Conservation (phyloP, 2,113 vertebrate species). For the Mus pahari region DNA sequence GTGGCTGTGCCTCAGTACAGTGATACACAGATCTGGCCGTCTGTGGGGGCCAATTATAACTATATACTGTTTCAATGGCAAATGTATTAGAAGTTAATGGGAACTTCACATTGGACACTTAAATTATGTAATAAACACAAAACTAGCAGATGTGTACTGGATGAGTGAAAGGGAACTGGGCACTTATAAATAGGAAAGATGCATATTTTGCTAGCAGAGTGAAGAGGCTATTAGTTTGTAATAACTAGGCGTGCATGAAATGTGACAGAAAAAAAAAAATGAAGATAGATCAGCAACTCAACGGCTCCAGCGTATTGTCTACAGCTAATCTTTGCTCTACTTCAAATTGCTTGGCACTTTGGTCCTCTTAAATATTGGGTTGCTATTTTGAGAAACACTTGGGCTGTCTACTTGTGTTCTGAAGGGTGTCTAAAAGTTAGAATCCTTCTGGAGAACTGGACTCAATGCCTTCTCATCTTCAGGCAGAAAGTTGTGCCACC, state of each 20-base stretch:
- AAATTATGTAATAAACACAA: conserved; percentile 58
- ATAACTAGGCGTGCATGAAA: conserved; percentile 65
- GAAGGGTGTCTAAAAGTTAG: conserved; percentile 57
- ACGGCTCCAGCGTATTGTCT: conserved; percentile 24
- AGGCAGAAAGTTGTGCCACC: not conserved
- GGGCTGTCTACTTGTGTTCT: not conserved
- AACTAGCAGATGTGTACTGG: conserved; percentile 11
- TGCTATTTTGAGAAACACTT: conserved; percentile 38
- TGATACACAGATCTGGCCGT: not conserved
- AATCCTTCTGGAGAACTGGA: not conserved
- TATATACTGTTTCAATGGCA: conserved; percentile 27
- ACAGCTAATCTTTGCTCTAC: not conserved
- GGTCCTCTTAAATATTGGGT: not conserved
- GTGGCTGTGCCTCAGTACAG: not conserved
- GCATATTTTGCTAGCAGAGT: conserved; percentile 45
- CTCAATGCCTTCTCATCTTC: not conserved
- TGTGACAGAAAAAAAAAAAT: conserved; percentile 48
- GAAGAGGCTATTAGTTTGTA: conserved; percentile 57
- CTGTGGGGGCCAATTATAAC: conserved; percentile 28
- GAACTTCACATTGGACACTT: conserved; percentile 66
- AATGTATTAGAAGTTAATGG: conserved; percentile 62
- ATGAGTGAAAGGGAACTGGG: not conserved
- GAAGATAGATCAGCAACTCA: conserved; percentile 50
- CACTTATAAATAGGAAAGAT: conserved; percentile 28
- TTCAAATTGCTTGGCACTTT: conserved; percentile 1